These are phyloP conservation scores for Lytechinus variegatus DNA, from an alignment of 35 echinoderm and acorn worm genomes.

Conservation along the genomic window DNA sequence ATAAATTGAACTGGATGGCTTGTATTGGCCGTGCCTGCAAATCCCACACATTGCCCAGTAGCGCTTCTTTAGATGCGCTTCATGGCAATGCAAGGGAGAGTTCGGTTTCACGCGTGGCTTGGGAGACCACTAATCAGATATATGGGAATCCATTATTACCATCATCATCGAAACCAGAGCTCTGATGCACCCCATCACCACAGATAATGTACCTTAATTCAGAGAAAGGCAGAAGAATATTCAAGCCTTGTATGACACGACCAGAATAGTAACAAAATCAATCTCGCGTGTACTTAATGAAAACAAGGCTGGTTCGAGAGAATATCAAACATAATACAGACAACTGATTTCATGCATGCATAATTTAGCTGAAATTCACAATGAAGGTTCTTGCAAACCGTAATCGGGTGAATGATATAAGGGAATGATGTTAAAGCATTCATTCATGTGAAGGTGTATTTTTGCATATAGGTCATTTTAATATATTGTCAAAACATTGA, in stretches of 20 bases:
- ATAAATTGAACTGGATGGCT: slow-evolving; percentile 3
- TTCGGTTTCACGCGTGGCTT: background rate
- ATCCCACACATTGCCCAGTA: background rate
- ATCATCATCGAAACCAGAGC: background rate
- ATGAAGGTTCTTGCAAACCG: no score
- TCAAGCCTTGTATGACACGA: background rate
- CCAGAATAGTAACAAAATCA: background rate
- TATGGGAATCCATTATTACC: background rate
- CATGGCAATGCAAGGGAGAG: background rate
- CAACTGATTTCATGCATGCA: no score
- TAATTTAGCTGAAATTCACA: no score
- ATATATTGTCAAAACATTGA: no score
- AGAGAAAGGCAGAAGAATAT: background rate
- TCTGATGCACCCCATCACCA: background rate
- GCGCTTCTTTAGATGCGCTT: background rate
- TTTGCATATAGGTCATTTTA: no score
- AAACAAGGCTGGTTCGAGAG: background rate
- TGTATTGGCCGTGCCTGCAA: background rate
- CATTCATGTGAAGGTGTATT: no score
- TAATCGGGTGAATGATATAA: no score
- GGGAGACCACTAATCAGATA: background rate
- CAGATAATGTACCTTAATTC: background rate
- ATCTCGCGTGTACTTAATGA: background rate
- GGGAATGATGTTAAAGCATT: no score
- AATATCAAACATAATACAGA: no score